Evolutionary conservation across 2,888 invertebrate genomes (phyloP).

Genomic region (Euphydryas editha): DNA sequence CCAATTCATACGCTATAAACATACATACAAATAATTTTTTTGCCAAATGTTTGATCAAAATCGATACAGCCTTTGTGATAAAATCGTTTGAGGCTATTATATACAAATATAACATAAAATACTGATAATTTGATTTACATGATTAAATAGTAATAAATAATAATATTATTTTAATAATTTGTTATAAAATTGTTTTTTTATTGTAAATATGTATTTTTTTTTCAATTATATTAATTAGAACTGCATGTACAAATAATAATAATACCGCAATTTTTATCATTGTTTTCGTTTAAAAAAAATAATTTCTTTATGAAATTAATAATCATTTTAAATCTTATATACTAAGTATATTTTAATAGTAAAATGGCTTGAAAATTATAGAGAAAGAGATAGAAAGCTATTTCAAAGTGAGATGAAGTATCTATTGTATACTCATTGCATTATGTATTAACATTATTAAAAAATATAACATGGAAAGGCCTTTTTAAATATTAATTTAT

Average conservation of each 20-base stretch:
- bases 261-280: conserved; percentile 8
- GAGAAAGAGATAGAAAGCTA: no score
- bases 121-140: background rate
- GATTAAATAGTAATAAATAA: conserved; percentile 1
- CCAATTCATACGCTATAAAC: background rate
- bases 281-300: background rate
- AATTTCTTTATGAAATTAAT: no score
- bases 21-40: background rate
- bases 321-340: no score
- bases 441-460: no score
- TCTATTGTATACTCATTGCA: no score
- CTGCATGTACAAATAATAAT: conserved; percentile 6
- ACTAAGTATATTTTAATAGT: no score
- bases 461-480: no score
- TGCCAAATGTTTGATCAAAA: conserved; percentile 24
- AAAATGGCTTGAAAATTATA: no score
- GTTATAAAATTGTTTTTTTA: background rate
- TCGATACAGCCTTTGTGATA: conserved; percentile 19
- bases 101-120: conserved; percentile 5
- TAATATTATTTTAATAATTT: conserved; percentile 2
- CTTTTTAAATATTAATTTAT: no score
- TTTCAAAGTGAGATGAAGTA: no score
- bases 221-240: background rate
- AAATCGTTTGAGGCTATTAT: conserved; percentile 10
- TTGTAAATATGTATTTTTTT: background rate